Percentiles rank a stretch among this genome's conserved stretches.
Evolutionary conservation across 2,797 vertebrate genomes (phyloP).

Genomic region (Phyllotis vaccarum): DNA sequence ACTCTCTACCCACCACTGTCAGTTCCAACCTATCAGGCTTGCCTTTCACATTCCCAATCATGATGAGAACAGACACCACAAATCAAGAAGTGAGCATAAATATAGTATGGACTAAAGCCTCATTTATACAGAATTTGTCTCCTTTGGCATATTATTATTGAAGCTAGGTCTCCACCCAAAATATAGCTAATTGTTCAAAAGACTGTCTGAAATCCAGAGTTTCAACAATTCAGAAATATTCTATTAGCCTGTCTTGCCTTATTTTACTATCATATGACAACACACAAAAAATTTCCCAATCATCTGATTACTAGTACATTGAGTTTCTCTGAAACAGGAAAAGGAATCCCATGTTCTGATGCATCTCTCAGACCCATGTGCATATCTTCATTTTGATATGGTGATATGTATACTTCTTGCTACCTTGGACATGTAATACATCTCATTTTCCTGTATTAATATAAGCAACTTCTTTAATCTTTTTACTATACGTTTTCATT

Average conservation of each 20-base stretch:
- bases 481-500: not conserved
- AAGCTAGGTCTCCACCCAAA: not conserved
- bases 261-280: not conserved
- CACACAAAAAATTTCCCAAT: not conserved
- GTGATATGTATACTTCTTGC: not conserved
- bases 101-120: not conserved
- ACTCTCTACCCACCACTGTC: not conserved
- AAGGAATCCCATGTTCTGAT: not conserved
- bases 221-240: not conserved
- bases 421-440: not conserved
- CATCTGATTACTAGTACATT: not conserved
- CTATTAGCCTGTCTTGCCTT: not conserved
- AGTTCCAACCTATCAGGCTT: not conserved
- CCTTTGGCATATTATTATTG: not conserved
- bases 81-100: not conserved
- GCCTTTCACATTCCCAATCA: not conserved
- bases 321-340: not conserved
- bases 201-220: not conserved
- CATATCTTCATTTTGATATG: not conserved
- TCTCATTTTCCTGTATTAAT: not conserved
- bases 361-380: not conserved
- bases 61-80: not conserved
- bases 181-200: not conserved
- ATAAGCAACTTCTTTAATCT: not conserved
- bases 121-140: not conserved